Evolutionary conservation across 1,140 invertebrate species (phyloP).

Genomic region (Lepidotrigona ventralis): DNA sequence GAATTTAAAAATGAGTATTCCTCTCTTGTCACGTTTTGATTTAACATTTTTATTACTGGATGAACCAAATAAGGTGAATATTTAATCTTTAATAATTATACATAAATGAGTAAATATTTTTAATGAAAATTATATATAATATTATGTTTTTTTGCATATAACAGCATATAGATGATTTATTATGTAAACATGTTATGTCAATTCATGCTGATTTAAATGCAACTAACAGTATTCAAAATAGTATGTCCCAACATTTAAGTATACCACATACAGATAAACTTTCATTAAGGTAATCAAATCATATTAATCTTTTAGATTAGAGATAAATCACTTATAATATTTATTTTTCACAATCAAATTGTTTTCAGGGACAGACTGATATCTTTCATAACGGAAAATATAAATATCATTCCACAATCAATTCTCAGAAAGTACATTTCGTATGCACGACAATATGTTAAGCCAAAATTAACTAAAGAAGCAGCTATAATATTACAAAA

Average conservation of each 20-base stretch:
- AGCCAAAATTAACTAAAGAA: constrained; percentile 87
- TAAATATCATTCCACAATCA: constrained; percentile 87
- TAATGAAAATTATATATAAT: constrained; percentile 26
- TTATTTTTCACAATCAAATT: background rate
- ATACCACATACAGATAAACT: background rate
- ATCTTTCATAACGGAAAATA: constrained; percentile 81
- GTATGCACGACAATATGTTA: constrained; percentile 94
- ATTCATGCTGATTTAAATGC: constrained; percentile 81
- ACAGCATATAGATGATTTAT: constrained; percentile 86
- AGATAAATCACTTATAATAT: background rate
- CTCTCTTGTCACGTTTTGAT: constrained; percentile 95
- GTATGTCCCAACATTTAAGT: background rate
- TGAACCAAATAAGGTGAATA: constrained; percentile 85
- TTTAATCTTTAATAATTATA: constrained; percentile 48
- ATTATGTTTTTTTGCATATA: constrained; percentile 61
- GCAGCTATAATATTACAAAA: constrained; percentile 87
- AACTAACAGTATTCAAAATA: constrained; percentile 17
- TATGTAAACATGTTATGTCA: constrained; percentile 91
- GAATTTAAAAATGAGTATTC: constrained; percentile 92
- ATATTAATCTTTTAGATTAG: constrained; percentile 10
- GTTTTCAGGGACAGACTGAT: constrained; percentile 83
- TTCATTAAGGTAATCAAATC: constrained; percentile 45
- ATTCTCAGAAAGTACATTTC: constrained; percentile 94
- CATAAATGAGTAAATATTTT: constrained; percentile 25
- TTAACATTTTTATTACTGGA: constrained; percentile 95